Percentiles rank a stretch among this genome's conserved stretches.
These are phyloP conservation scores for Epiblema foenella DNA, from an alignment of 2,888 invertebrate genomes.

Conservation along the genomic window DNA sequence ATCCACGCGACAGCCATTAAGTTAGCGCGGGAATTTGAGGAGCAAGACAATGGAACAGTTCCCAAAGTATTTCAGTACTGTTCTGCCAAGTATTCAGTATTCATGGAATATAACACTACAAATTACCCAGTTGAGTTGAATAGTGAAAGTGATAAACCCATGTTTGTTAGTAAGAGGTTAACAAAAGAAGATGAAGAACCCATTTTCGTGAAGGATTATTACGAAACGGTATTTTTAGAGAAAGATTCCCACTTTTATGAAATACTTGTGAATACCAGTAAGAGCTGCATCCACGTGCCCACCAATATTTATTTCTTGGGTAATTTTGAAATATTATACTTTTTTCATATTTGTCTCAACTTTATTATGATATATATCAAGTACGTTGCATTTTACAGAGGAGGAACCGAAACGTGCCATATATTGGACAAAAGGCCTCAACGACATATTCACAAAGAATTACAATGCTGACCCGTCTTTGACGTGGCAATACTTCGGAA, in stretches of 20 bases:
- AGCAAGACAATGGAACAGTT: slow-evolving; percentile 67
- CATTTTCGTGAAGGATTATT: slow-evolving; percentile 78
- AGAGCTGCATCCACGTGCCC: slow-evolving; percentile 96
- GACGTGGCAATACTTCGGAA: slow-evolving; percentile 99
- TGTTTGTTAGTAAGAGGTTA: slow-evolving; percentile 63
- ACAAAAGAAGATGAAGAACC: slow-evolving; percentile 33
- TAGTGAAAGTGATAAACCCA: slow-evolving; percentile 33
- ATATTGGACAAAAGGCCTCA: slow-evolving; percentile 94
- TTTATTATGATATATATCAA: not conserved
- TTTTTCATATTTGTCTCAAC: not conserved
- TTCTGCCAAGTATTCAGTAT: slow-evolving; percentile 91
- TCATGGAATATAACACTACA: slow-evolving; percentile 45
- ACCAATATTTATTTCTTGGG: slow-evolving; percentile 96
- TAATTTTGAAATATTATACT: slow-evolving; percentile 54
- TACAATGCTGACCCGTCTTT: slow-evolving; percentile 94
- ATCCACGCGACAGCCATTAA: slow-evolving; percentile 91
- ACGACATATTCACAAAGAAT: slow-evolving; percentile 93
- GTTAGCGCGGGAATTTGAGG: slow-evolving; percentile 86
- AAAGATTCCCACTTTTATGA: slow-evolving; percentile 94
- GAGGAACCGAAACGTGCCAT: slow-evolving; percentile 82
- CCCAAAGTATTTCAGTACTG: slow-evolving; percentile 86
- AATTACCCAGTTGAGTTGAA: not conserved
- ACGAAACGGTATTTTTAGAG: slow-evolving; percentile 85
- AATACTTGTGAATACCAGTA: slow-evolving; percentile 90
- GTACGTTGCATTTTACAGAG: slow-evolving; percentile 64